These are phyloP conservation scores for Scyliorhinus canicula DNA, from an alignment of 2,797 vertebrate species.

Conservation along the genomic window DNA sequence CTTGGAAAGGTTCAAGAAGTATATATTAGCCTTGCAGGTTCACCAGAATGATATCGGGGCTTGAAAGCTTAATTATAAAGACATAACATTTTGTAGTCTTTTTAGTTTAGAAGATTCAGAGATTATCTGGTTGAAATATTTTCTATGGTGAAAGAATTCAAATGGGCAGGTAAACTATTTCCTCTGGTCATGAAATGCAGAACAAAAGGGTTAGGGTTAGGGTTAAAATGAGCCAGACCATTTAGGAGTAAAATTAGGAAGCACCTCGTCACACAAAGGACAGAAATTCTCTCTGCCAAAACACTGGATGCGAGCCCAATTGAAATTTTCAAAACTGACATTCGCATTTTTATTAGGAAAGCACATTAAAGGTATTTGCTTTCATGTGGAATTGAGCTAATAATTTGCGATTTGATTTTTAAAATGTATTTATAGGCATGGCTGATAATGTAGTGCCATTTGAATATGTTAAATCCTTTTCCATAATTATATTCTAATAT, in stretches of 20 bases:
- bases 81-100: background rate
- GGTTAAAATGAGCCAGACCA: background rate
- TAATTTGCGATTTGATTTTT: too few species aligned
- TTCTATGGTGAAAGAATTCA: background rate
- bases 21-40: background rate
- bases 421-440: background rate
- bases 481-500: background rate
- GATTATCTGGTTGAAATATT: background rate
- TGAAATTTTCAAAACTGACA: background rate
- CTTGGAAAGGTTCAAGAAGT: background rate
- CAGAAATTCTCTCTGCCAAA: background rate
- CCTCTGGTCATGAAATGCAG: background rate
- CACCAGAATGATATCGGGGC: background rate
- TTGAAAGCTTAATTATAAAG: background rate
- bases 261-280: background rate
- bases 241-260: background rate
- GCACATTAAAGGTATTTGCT: background rate
- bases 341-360: background rate
- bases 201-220: background rate
- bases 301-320: background rate
- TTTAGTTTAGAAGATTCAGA: background rate
- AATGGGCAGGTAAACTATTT: background rate
- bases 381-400: background rate
- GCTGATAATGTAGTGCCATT: background rate
- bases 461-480: background rate